These are phyloP conservation scores for Sebastes dallii DNA, from an alignment of 2,797 vertebrate genomes.

Conservation along the genomic window DNA sequence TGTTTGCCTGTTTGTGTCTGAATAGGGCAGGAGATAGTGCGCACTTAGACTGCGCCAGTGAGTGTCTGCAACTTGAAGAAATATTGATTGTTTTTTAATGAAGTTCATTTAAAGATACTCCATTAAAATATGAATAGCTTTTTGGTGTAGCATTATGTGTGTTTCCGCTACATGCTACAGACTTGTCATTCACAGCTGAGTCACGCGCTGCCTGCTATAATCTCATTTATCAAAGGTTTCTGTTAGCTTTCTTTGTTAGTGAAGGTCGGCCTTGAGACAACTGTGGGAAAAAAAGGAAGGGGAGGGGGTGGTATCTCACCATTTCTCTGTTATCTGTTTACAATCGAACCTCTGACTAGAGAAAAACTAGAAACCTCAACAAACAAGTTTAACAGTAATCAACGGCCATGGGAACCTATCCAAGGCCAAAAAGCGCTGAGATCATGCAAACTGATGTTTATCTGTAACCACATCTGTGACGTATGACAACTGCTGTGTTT, in stretches of 20 bases:
- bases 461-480: slow-evolving; percentile 45
- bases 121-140: slow-evolving; percentile 21
- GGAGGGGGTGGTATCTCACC: neutral
- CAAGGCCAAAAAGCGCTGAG: slow-evolving; percentile 59
- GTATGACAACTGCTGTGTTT: slow-evolving; percentile 36
- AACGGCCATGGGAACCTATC: slow-evolving; percentile 60
- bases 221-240: slow-evolving; percentile 41
- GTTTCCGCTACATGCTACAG: neutral
- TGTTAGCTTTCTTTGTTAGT: slow-evolving; percentile 21
- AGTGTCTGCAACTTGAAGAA: slow-evolving; percentile 2
- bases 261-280: slow-evolving; percentile 36
- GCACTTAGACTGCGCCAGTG: neutral
- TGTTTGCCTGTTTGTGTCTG: neutral
- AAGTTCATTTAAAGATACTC: slow-evolving; percentile 25
- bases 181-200: slow-evolving; percentile 4
- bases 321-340: slow-evolving; percentile 50
- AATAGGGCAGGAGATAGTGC: neutral
- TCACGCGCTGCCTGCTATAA: neutral
- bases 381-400: slow-evolving; percentile 48
- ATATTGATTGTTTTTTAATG: slow-evolving; percentile 31
- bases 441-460: slow-evolving; percentile 55
- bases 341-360: slow-evolving; percentile 14
- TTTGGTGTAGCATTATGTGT: neutral
- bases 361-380: slow-evolving; percentile 8
- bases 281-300: neutral